A percentile compares a stretch with the other conserved stretches of the same genome.
These are phyloP conservation scores for Julus scandinavius DNA, from an alignment of 2,888 invertebrate species.

Conservation along the genomic window DNA sequence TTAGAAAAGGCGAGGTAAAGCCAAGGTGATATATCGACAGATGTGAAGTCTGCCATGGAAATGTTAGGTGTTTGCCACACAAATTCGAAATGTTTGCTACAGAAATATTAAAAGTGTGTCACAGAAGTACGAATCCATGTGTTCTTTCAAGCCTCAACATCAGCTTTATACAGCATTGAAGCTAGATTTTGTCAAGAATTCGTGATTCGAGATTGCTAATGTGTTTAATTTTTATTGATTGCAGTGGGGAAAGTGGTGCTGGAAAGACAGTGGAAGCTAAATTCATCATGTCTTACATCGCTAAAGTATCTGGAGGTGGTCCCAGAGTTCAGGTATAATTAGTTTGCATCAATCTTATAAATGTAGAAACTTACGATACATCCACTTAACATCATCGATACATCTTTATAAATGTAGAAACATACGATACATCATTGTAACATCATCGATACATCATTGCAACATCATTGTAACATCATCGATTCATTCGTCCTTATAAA, in stretches of 20 bases:
- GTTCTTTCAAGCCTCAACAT: too few species aligned
- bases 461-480: too few species aligned
- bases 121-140: too few species aligned
- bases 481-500: too few species aligned
- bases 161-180: too few species aligned
- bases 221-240: slow-evolving; percentile 57
- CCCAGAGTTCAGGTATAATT: slow-evolving; percentile 70
- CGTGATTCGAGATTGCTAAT: neutral
- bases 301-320: slow-evolving; percentile 75
- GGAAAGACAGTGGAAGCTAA: slow-evolving; percentile 77
- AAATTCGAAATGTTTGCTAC: too few species aligned
- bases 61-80: neutral
- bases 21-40: neutral
- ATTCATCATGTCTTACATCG: slow-evolving; percentile 76
- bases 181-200: neutral
- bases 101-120: too few species aligned
- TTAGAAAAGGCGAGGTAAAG: neutral
- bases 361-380: too few species aligned
- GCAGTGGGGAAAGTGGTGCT: slow-evolving; percentile 75
- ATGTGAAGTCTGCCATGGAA: neutral
- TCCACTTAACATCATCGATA: too few species aligned
- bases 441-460: neutral
- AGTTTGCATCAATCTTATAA: neutral
- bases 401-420: neutral
- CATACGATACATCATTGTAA: too few species aligned